A percentile compares a stretch with the other conserved stretches of the same genome.
Conservation (phyloP, 2,797 vertebrate genomes). For the Sorex maritimensis region DNA sequence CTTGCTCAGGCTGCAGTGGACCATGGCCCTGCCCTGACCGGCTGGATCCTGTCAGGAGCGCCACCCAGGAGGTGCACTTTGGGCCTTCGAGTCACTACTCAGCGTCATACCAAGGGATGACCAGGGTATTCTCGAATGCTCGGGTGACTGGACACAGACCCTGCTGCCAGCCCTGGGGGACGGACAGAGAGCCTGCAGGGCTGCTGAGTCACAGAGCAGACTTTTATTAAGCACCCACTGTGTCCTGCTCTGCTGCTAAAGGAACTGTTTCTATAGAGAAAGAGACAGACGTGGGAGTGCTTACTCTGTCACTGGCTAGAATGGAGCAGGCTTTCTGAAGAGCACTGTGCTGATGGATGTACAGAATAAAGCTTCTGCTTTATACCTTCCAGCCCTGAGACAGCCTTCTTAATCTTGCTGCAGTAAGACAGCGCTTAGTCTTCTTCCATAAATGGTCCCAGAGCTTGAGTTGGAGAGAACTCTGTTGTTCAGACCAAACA, state of each 20-base stretch:
- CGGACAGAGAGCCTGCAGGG: not conserved
- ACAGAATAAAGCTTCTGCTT: not conserved
- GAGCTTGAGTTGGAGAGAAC: not conserved
- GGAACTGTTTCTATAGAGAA: not conserved
- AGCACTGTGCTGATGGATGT: not conserved
- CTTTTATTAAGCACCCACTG: not conserved
- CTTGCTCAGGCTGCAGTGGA: not conserved
- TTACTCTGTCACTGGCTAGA: not conserved
- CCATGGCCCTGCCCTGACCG: not conserved
- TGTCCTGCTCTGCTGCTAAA: not conserved
- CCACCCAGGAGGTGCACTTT: not conserved
- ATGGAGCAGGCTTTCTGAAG: not conserved
- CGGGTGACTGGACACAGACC: not conserved
- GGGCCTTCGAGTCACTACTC: not conserved
- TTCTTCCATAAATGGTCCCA: not conserved
- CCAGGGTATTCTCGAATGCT: not conserved
- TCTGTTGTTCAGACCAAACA: not conserved
- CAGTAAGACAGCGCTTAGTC: not conserved
- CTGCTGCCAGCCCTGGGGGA: constrained; percentile 26
- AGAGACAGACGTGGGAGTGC: not conserved
- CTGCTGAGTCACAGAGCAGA: not conserved
- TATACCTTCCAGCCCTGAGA: not conserved
- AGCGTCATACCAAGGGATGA: constrained; percentile 13
- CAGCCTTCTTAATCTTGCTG: not conserved
- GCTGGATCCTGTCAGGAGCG: not conserved